These are phyloP conservation scores for Trypoxylus dichotomus DNA, from an alignment of 1,140 invertebrate species.

Conservation along the genomic window DNA sequence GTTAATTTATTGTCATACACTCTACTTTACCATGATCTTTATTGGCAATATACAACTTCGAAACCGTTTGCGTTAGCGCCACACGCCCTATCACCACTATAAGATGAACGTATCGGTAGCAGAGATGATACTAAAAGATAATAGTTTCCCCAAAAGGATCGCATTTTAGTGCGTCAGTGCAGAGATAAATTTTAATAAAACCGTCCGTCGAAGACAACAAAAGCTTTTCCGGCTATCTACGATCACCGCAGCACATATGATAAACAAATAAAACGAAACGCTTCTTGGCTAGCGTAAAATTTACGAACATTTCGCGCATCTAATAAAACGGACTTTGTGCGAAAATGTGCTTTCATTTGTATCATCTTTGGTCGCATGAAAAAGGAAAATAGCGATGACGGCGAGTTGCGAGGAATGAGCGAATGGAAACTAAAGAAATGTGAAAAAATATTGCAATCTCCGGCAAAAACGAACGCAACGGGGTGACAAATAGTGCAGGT, in stretches of 20 bases:
- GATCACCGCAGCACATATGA: neutral
- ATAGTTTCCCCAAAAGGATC: neutral
- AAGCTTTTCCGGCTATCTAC: neutral
- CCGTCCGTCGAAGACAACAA: neutral
- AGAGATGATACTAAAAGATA: neutral
- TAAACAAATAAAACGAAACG: neutral
- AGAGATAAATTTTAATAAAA: neutral
- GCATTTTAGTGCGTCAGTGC: neutral
- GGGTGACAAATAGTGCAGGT: neutral
- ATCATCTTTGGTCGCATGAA: constrained; percentile 19
- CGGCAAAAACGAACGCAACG: neutral
- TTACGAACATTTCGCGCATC: constrained; percentile 30
- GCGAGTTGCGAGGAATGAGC: neutral
- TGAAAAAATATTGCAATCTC: neutral
- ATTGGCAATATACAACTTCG: neutral
- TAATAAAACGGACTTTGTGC: constrained; percentile 33
- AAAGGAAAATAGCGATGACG: neutral
- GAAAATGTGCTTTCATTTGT: constrained; percentile 31
- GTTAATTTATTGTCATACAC: too few species aligned
- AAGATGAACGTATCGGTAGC: neutral
- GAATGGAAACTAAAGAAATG: neutral
- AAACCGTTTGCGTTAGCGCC: neutral
- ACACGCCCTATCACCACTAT: neutral
- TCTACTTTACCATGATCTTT: too few species aligned
- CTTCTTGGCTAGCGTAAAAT: constrained; percentile 20